Evolutionary conservation across 2,113 vertebrate genomes (phyloP).

Genomic region (Entosphenus tridentatus): DNA sequence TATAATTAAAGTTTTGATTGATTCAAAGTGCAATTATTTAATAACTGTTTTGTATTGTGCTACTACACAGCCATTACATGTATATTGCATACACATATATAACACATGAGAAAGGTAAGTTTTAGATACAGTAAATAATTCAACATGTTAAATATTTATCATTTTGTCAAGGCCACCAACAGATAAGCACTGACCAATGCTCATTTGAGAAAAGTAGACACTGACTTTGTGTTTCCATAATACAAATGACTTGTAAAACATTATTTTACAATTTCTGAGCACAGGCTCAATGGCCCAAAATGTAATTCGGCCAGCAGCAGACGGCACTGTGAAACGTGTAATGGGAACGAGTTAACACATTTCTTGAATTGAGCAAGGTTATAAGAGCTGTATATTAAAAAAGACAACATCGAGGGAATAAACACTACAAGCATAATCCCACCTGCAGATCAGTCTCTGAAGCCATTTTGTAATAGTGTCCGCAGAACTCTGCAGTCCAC

Average conservation of each 20-base stretch:
- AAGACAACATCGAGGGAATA: not conserved
- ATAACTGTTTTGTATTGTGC: too few species aligned
- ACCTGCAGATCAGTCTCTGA: slow-evolving; percentile 43
- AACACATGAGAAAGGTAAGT: too few species aligned
- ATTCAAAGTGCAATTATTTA: too few species aligned
- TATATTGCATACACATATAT: too few species aligned
- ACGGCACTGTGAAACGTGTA: not conserved
- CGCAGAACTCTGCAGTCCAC: slow-evolving; percentile 47
- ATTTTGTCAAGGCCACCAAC: too few species aligned
- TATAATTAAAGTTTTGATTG: too few species aligned
- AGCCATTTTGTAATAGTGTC: slow-evolving; percentile 58
- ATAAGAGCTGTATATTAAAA: not conserved
- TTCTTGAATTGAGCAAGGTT: not conserved
- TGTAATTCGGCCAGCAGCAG: not conserved
- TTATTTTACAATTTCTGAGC: not conserved
- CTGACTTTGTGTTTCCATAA: too few species aligned
- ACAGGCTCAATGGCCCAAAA: not conserved
- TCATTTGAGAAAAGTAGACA: too few species aligned
- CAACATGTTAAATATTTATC: too few species aligned
- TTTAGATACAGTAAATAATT: too few species aligned
- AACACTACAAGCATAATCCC: slow-evolving; percentile 11
- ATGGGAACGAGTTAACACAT: not conserved
- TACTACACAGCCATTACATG: too few species aligned
- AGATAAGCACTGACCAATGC: too few species aligned
- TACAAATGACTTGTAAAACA: not conserved